These are phyloP conservation scores for Argynnis bischoffii DNA, from an alignment of 2,888 invertebrate species.

Conservation along the genomic window DNA sequence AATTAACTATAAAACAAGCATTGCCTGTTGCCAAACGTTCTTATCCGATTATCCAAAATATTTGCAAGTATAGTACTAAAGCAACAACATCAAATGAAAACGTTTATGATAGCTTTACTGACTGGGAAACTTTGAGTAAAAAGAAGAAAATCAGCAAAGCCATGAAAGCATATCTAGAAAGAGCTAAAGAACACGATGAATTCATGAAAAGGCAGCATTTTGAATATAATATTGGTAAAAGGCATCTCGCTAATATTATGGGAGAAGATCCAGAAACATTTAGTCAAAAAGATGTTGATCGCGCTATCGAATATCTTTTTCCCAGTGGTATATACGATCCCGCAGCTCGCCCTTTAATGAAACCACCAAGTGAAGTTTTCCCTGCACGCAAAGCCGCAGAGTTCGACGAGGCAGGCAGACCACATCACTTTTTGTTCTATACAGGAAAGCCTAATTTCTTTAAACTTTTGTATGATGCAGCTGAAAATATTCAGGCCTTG, in stretches of 20 bases:
- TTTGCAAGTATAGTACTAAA: slow-evolving; percentile 53
- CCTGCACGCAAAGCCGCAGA: slow-evolving; percentile 92
- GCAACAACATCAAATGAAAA: slow-evolving; percentile 46
- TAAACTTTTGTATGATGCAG: slow-evolving; percentile 90
- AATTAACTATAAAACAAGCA: slow-evolving; percentile 52
- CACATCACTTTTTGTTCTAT: slow-evolving; percentile 95
- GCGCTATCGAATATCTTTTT: slow-evolving; percentile 95
- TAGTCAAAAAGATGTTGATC: slow-evolving; percentile 92
- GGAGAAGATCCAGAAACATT: slow-evolving; percentile 95
- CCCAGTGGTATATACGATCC: slow-evolving; percentile 95
- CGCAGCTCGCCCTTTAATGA: slow-evolving; percentile 94
- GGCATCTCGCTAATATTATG: slow-evolving; percentile 99
- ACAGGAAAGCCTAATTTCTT: slow-evolving; percentile 94
- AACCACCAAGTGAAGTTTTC: slow-evolving; percentile 93
- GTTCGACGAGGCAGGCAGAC: slow-evolving; percentile 95
- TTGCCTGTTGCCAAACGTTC: slow-evolving; percentile 50
- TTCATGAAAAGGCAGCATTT: slow-evolving; percentile 90
- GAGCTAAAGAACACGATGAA: slow-evolving; percentile 90
- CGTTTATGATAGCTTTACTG: slow-evolving; percentile 58
- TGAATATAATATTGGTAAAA: slow-evolving; percentile 95
- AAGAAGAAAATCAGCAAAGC: slow-evolving; percentile 90
- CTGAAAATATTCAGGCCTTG: slow-evolving; percentile 85
- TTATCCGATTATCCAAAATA: slow-evolving; percentile 44
- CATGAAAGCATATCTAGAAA: slow-evolving; percentile 93
- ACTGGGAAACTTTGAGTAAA: slow-evolving; percentile 72